phyloP scores from a whole-genome alignment of 2,797 vertebrate genomes.

The Microtus obscurus region DNA sequence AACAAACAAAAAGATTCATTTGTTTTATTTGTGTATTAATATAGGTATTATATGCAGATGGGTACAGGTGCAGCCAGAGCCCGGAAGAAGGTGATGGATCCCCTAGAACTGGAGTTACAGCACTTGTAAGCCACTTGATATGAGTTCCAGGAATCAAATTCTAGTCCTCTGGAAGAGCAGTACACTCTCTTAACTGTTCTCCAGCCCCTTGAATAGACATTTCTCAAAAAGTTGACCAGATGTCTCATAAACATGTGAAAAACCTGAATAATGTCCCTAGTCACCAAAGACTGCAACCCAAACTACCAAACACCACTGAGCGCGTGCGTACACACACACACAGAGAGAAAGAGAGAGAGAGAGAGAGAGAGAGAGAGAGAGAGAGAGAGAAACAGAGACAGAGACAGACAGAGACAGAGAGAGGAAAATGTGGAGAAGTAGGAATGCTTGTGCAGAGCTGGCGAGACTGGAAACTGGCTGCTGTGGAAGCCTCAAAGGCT shows the following conservation, averaged over 20 bases:
- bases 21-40: neutral
- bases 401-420: no score
- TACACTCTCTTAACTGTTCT: neutral
- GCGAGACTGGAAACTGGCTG: no score
- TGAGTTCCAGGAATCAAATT: neutral
- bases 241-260: neutral
- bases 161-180: neutral
- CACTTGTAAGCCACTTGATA: neutral
- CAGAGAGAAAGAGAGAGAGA: no score
- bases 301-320: neutral
- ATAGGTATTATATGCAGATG: neutral
- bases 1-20: neutral
- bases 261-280: neutral
- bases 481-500: no score
- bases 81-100: neutral
- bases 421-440: no score
- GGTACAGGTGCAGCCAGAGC: neutral
- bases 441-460: no score
- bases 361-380: no score
- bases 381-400: accelerated
- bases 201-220: neutral
- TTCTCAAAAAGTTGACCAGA: neutral
- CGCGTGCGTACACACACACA: no score
- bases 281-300: neutral
- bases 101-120: neutral